Evolutionary conservation across 2,888 invertebrate species (phyloP).

Genomic region (Rhamphomyia laevipes): DNA sequence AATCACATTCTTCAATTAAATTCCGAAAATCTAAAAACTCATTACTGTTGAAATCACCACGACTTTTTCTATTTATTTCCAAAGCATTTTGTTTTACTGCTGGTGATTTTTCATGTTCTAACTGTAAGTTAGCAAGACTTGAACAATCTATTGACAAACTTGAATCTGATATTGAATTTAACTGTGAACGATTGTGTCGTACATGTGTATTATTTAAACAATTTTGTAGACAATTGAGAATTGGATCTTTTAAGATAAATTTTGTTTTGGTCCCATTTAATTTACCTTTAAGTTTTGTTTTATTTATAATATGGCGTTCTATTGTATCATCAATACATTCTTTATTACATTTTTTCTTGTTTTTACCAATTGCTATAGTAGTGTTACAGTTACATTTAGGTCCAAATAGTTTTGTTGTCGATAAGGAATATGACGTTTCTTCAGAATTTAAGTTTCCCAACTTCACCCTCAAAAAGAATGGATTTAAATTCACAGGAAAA

Average conservation of each 20-base stretch:
- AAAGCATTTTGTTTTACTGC: constrained; percentile 3
- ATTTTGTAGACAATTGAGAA: constrained; percentile 17
- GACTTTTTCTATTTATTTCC: not conserved
- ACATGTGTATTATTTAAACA: constrained; percentile 14
- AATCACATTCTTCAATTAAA: constrained; percentile 27
- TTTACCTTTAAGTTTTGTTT: constrained; percentile 14
- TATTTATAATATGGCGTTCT: constrained; percentile 13
- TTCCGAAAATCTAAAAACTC: constrained; percentile 23
- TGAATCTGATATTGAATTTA: constrained; percentile 5
- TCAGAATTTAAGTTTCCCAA: constrained; percentile 29
- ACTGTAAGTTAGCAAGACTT: constrained; percentile 6
- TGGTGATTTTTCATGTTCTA: constrained; percentile 7
- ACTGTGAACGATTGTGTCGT: no score
- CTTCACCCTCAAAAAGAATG: constrained; percentile 19
- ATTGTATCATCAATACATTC: not conserved
- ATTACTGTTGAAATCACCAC: not conserved
- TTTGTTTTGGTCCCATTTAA: constrained; percentile 7
- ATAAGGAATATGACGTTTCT: constrained; percentile 3
- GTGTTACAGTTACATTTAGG: constrained; percentile 11
- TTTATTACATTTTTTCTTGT: not conserved
- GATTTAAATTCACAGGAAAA: constrained; percentile 5
- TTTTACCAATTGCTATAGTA: not conserved
- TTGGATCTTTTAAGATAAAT: constrained; percentile 17
- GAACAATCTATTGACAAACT: constrained; percentile 8
- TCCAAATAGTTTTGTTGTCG: constrained; percentile 11